Evolutionary conservation across 2,888 invertebrate genomes (phyloP), one percentile per base, ranked within the genome.

Genomic region (Sinhomidia bicolor): DNA sequence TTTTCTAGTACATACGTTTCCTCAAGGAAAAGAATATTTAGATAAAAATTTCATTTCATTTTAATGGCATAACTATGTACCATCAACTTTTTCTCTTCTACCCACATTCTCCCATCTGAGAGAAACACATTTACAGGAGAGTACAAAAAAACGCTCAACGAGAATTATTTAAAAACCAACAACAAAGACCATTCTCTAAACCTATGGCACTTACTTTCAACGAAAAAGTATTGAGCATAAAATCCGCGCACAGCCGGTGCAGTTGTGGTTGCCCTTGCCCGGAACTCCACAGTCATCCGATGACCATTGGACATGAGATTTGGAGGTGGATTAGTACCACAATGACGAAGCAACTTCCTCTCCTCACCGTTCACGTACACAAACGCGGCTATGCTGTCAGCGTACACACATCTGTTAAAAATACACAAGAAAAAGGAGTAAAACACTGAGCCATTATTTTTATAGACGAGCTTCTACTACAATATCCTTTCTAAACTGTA

Each of bases 261-360:
- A 9, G 88, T 74, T 60, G 97, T 96, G 20, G 96, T 96, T 92
- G 95, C 95, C 85, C 96, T 95, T 78, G 97, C 97, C 89, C 96
- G 95, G 93, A 98, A 98, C 94, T 98, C 97, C 78, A 99, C 94
- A 93, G 97, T 96, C 93, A 99, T 94, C 93, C 96, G 95, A 79
- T 97, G 97, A 60, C 97, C 97, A 93, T 96, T 97, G 89, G 98
- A 98, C 98, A 99, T 99, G 91, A 99, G 95, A 88, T 97, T 97
- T 92, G 96, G 96, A 0, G 98, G 98, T 82, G 96, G 94, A 91
- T 96, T 95, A 57, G 95, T 95, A 9, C 98, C 98, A 93, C 99
- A 99, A 93, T 97, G 97, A 23, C 96, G 96, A 93, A 97, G 97
- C 85, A 98, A 96, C 93, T 97, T 96, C 93, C 97, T 97, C 94